Evolutionary conservation across 1,140 invertebrate species (phyloP).

Genomic region (Drosophila nikananu): DNA sequence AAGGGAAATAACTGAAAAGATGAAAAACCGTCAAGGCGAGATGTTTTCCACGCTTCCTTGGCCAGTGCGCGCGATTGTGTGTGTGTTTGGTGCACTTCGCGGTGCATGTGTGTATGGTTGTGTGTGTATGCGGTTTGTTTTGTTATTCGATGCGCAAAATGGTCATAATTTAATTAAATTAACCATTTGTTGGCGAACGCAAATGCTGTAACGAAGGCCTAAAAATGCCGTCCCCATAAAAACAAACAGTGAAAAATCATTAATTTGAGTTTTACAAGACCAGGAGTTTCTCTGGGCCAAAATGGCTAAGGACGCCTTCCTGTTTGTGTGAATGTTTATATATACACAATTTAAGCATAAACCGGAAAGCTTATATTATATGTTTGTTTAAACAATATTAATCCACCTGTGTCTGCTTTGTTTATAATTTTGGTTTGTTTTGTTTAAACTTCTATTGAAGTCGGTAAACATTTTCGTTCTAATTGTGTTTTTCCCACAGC

Average conservation of each 20-base stretch:
- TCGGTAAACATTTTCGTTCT: neutral
- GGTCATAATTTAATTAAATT: constrained; percentile 63
- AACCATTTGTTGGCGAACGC: constrained; percentile 37
- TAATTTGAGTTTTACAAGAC: neutral
- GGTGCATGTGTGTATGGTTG: constrained; percentile 25
- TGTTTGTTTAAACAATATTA: constrained; percentile 3
- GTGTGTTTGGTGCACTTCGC: constrained; percentile 17
- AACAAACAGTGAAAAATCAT: constrained; percentile 24
- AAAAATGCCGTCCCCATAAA: neutral
- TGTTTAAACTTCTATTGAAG: neutral
- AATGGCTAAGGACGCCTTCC: constrained; percentile 24
- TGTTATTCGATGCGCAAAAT: constrained; percentile 71
- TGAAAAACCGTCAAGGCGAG: neutral
- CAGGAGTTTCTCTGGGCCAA: neutral
- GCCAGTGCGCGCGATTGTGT: neutral
- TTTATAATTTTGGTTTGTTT: constrained; percentile 11
- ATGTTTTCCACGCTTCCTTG: constrained; percentile 7
- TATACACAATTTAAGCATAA: neutral
- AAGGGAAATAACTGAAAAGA: neutral
- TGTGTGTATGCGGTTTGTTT: constrained; percentile 58
- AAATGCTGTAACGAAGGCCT: constrained; percentile 13
- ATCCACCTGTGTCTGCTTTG: neutral
- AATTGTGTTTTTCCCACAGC: neutral
- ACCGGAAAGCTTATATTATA: neutral
- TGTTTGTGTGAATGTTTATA: neutral